Percentiles rank a stretch among this genome's conserved stretches.
Conservation (phyloP, 1,140 invertebrate genomes). For the Ooceraea biroi region DNA sequence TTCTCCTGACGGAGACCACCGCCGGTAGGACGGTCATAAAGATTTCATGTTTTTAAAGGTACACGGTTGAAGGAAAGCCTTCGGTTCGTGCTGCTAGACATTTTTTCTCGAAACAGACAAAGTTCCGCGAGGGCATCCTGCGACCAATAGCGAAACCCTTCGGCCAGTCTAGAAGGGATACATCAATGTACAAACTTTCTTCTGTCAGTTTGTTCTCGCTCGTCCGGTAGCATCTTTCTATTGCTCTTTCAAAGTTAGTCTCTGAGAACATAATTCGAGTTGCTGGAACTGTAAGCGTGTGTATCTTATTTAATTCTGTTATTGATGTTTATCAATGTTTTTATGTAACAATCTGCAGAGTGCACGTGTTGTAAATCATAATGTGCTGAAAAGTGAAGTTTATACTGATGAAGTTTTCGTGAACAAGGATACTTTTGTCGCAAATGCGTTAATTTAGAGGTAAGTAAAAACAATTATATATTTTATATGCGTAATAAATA, state of each 20-base stretch:
- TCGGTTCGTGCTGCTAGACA: conserved; percentile 65
- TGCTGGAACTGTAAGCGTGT: too few relatives aligned
- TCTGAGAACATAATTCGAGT: too few relatives aligned
- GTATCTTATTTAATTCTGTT: neutral
- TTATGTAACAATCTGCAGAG: neutral
- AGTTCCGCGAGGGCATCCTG: conserved; percentile 66
- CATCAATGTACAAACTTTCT: conserved; percentile 59
- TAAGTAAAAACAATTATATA: conserved; percentile 37
- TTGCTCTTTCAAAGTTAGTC: neutral
- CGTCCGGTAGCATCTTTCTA: neutral
- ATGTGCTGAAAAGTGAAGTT: neutral
- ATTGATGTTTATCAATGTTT: neutral
- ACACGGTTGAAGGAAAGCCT: conserved; percentile 72
- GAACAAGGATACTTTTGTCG: neutral
- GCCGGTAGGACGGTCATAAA: conserved; percentile 75
- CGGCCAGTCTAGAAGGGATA: conserved; percentile 49
- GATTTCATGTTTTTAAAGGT: conserved; percentile 79
- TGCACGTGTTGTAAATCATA: neutral
- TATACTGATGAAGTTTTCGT: neutral
- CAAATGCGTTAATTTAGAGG: neutral
- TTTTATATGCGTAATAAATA: conserved; percentile 7
- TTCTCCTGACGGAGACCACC: conserved; percentile 16
- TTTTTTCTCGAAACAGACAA: conserved; percentile 45
- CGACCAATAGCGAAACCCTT: conserved; percentile 73
- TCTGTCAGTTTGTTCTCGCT: conserved; percentile 45